Evolutionary conservation across 2,888 invertebrate genomes (phyloP), one percentile per base, ranked within the genome.

Genomic region (Cosmia pyralina): DNA sequence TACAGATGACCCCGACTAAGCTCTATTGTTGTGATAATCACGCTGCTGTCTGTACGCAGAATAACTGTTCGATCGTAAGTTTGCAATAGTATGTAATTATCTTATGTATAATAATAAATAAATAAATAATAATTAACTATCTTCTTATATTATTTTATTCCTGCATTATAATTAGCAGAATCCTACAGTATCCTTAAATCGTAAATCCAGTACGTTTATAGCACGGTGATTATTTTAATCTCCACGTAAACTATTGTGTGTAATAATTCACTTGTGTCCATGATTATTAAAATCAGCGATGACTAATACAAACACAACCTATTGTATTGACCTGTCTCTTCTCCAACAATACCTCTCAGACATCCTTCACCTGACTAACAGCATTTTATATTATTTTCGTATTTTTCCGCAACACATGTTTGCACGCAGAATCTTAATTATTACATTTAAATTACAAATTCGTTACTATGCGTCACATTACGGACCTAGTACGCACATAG

Each of bases 361-460:
- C 81, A 77, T 77, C 64, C 69, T 72, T 76, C 67, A 70, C 58
- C 4, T 13, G 4, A 22, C 80, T 68, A 80, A 67, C 48, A 58
- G 64, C 28, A 69, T 68, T 72, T 71, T 73, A 65, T 77, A 58
- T 71, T 82, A 69, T 77, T 71, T 77, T 72, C 44, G 69, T 75
- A 69, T 77, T 69, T 83, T 81, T 81, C 69, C 65, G 60, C 65
- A 28, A 66, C 28, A 67, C 58, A 65, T 46, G 46, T 65, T 67
- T 66, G 78, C 70, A 68, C 69, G 53, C 55, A 69, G 83, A 83
- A 83, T 83, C 19, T 72, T 71, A 81, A 83, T 64, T 22, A 75
- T 67, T 71, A 52, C 52, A 83, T 83, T 83, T 17, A 72, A 71
- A 83, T 83, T 73, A 77, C 73, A 72, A 68, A 70, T 82, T 62